Base-by-base conservation (phyloP, 1,140 invertebrate genomes). In the Streblospio benedicti region DNA sequence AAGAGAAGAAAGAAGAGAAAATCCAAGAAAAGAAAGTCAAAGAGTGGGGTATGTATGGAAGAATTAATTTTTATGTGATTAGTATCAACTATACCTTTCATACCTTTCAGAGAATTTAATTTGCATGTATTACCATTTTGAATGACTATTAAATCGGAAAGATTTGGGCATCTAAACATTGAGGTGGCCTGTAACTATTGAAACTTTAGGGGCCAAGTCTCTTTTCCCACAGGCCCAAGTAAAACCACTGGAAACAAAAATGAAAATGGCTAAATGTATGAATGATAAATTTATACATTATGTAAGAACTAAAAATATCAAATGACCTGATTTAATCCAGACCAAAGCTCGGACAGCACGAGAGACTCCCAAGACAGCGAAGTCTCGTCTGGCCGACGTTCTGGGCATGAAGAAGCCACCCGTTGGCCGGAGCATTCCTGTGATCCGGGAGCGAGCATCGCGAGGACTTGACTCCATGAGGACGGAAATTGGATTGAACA, bases 371-470 rank as follows among this genome's bases (percentile, higher is more conserved):
- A 56, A 66, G 20, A 73, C 77, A 18, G 69, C 74, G 0, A 77
- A 77, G 62, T 69, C 67, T 27, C 72, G 80, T 16, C 65, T 81
- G 23, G 78, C 78, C 9, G 69, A 71, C 20, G 70, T 70, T n/a
- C 66, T 81, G 20, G 78, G 80, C 20, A 65, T 81, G 33, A 67
- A 69, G 33, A 69, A 70, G 23, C 71, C 71, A 27, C 71, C 67
- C 60, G 65, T 67, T 30, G 68, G 74, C 35, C 69, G 75, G 58
- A 62, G 66, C 4, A 62, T 79, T 61, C 65, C 75, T 52, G 28
- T 81, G 60, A 66, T 83, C 64, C n/a, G 20, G 65, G 66, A 20
- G 61, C 69, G 31, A 69, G 67, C 2, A 51, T 71, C 12, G 71
- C 71, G 0, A 69, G 73, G 53, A 66, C 70, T 32, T 33, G 77